Percentiles rank a stretch among this genome's conserved stretches.
Evolutionary conservation across 2,888 invertebrate species (phyloP).

Genomic region (Taphrorychus bicolor): DNA sequence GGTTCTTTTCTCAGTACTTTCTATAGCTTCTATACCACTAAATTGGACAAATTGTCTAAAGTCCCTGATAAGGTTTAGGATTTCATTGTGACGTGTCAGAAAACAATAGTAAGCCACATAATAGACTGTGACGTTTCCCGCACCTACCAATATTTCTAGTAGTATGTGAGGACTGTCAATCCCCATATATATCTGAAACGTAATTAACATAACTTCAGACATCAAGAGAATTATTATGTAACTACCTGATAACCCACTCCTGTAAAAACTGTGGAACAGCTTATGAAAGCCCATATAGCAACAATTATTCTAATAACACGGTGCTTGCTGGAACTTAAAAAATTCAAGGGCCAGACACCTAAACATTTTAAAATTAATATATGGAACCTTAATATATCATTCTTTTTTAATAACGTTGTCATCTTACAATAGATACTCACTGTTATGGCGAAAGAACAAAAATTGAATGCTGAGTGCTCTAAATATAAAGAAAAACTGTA

Average conservation of each 20-base stretch:
- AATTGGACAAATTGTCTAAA: neutral
- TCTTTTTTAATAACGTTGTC: neutral
- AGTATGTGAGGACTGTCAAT: conserved; percentile 10
- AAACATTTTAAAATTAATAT: conserved; percentile 7
- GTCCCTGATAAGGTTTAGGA: neutral
- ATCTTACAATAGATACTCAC: neutral
- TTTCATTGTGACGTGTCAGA: conserved; percentile 2
- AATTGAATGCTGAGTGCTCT: no score
- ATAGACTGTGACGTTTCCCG: conserved; percentile 8
- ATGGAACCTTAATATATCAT: neutral
- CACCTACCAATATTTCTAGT: conserved; percentile 7
- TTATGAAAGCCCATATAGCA: neutral
- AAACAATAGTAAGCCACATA: conserved; percentile 8
- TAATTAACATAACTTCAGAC: no score
- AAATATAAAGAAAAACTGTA: no score
- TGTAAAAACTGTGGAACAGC: conserved; percentile 3
- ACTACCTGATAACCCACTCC: conserved; percentile 12
- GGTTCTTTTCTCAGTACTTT: neutral
- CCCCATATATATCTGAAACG: conserved; percentile 4
- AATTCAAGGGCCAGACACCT: conserved; percentile 7
- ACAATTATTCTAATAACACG: neutral
- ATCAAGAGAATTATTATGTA: no score
- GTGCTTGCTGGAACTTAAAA: neutral
- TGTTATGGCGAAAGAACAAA: no score
- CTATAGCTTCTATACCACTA: neutral